phyloP scores from a whole-genome alignment of 2,113 vertebrate genomes.

The Pituophis catenifer region DNA sequence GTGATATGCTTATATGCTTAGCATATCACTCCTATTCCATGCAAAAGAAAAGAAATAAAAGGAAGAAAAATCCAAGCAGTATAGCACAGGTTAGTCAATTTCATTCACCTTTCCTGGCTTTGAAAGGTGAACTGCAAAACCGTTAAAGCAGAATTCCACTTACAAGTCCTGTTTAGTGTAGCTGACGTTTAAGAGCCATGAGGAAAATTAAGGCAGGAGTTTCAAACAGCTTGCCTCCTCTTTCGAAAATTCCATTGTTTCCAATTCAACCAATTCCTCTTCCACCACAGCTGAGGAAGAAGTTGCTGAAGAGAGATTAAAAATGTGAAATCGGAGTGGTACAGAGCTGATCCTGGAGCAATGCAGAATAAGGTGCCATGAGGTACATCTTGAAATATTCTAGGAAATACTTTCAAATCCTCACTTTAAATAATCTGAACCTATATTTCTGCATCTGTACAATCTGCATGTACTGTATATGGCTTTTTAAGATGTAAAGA shows the following conservation, averaged over 20 bases:
- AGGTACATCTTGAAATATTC: background rate
- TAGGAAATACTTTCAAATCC: background rate
- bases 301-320: background rate
- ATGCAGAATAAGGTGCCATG: background rate
- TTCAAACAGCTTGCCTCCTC: background rate
- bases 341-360: background rate
- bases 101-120: background rate
- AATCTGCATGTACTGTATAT: background rate
- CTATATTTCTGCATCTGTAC: background rate
- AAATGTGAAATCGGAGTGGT: background rate
- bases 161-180: background rate
- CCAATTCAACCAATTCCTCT: background rate
- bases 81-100: background rate
- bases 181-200: background rate
- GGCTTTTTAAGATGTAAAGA: background rate
- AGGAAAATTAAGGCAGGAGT: background rate
- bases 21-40: background rate
- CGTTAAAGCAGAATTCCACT: background rate
- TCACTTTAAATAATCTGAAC: background rate
- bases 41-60: background rate
- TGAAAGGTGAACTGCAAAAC: background rate
- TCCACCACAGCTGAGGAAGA: background rate
- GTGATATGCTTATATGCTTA: too few species aligned
- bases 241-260: background rate
- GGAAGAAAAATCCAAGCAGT: background rate